phyloP scores from a whole-genome alignment of 1,140 invertebrate species.

The Chymomyza costata region DNA sequence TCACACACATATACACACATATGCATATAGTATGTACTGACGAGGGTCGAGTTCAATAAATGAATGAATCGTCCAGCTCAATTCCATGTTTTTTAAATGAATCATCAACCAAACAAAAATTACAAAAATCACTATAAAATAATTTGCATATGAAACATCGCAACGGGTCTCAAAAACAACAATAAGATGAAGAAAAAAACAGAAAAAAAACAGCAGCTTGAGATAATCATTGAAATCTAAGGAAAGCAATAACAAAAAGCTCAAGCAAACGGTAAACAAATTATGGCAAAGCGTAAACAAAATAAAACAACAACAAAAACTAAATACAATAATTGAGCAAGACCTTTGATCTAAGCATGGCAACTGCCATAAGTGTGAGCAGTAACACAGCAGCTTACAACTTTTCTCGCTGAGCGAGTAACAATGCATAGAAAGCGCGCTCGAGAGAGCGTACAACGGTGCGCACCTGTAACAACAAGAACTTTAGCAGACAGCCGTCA shows the following conservation, averaged over 20 bases:
- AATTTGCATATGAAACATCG: conserved; percentile 50
- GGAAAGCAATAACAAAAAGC: conserved; percentile 20
- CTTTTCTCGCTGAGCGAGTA: conserved; percentile 27
- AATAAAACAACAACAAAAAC: conserved; percentile 15
- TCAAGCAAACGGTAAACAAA: conserved; percentile 53
- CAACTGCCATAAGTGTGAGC: conserved; percentile 9
- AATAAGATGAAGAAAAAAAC: conserved; percentile 3
- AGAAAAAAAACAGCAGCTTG: conserved; percentile 7
- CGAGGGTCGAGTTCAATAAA: too few relatives aligned
- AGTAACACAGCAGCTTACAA: conserved; percentile 8
- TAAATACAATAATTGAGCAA: conserved; percentile 24
- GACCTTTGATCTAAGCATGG: conserved; percentile 23
- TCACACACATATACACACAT: too few relatives aligned
- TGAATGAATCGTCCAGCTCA: conserved; percentile 36
- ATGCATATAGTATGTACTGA: too few relatives aligned
- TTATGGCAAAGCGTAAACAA: conserved; percentile 25
- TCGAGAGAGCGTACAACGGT: conserved; percentile 8
- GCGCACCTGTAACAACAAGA: conserved; percentile 9
- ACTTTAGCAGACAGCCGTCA: not conserved
- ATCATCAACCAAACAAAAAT: conserved; percentile 46
- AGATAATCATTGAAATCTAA: too few relatives aligned
- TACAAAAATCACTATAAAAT: conserved; percentile 31
- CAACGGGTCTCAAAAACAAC: conserved; percentile 18
- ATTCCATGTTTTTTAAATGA: conserved; percentile 55
- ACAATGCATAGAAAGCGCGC: conserved; percentile 12